A percentile compares a stretch with the other conserved stretches of the same genome.
Evolutionary conservation across 1,140 invertebrate genomes (phyloP).

Genomic region (Drosophila mayri): DNA sequence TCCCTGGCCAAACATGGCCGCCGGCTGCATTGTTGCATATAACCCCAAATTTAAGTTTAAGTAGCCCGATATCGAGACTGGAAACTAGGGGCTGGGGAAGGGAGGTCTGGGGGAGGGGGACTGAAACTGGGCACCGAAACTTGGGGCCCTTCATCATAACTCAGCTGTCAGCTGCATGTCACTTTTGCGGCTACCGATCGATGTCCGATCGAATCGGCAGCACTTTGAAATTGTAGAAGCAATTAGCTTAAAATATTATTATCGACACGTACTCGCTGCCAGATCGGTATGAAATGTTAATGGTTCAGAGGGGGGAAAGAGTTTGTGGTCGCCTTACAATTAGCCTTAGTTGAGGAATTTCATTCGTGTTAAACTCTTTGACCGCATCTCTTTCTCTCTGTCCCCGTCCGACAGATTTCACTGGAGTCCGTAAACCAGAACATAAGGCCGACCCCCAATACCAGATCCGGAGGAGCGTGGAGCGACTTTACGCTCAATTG

Average conservation of each 20-base stretch:
- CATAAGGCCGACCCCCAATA: constrained; percentile 1
- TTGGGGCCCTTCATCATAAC: constrained; percentile 67
- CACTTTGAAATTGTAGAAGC: constrained; percentile 75
- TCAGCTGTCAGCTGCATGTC: constrained; percentile 84
- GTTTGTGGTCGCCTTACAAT: constrained; percentile 65
- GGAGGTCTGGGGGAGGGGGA: not conserved
- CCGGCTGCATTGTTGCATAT: constrained; percentile 53
- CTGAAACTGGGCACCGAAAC: not conserved
- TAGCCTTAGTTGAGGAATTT: constrained; percentile 78
- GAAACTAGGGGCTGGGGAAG: not conserved
- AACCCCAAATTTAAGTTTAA: constrained; percentile 74
- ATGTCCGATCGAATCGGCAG: constrained; percentile 58
- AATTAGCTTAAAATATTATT: constrained; percentile 82
- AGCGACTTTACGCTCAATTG: constrained; percentile 56
- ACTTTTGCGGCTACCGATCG: constrained; percentile 81
- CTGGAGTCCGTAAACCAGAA: constrained; percentile 41
- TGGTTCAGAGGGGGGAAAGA: constrained; percentile 2
- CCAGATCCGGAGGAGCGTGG: constrained; percentile 15
- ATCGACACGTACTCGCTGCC: constrained; percentile 75
- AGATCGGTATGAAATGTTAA: constrained; percentile 34
- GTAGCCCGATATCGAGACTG: constrained; percentile 49
- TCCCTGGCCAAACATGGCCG: constrained; percentile 68
- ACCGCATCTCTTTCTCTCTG: constrained; percentile 65
- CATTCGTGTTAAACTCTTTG: constrained; percentile 82
- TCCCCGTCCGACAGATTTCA: constrained; percentile 53